Evolutionary conservation across 2,888 invertebrate species (phyloP).

Genomic region (Cinara cedri): DNA sequence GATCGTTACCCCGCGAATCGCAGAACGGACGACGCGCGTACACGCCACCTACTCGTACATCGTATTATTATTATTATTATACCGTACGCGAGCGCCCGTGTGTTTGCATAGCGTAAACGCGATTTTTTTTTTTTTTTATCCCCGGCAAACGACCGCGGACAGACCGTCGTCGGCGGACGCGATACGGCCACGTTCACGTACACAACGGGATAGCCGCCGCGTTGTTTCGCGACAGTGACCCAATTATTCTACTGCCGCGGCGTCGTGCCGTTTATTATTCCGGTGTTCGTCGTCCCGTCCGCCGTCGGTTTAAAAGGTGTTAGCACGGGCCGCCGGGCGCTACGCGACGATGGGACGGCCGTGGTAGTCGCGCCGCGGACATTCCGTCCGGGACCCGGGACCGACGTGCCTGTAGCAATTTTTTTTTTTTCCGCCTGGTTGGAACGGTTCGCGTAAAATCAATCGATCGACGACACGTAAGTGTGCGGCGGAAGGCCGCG

Average conservation of each 20-base stretch:
- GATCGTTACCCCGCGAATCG: no score
- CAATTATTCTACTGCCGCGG: no score
- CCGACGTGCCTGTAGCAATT: no score
- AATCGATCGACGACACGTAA: constrained; percentile 12
- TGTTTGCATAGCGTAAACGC: background rate
- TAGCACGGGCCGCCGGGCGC: background rate
- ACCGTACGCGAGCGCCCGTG: background rate
- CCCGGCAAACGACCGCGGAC: constrained; percentile 24
- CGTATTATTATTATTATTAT: no score
- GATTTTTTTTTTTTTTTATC: background rate
- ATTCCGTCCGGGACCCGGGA: no score
- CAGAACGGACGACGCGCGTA: no score
- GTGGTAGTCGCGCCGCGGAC: background rate
- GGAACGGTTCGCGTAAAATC: background rate
- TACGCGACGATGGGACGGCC: background rate
- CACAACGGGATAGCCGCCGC: background rate
- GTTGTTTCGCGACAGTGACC: background rate
- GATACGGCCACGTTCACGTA: background rate
- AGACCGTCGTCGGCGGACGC: constrained; percentile 20
- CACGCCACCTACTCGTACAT: no score
- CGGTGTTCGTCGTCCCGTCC: no score
- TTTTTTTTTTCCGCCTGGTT: no score
- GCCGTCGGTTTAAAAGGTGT: no score
- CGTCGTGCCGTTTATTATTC: no score
- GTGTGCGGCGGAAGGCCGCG: no score